Evolutionary conservation across 2,797 vertebrate species (phyloP).

Genomic region (Triplophysa bombifrons): DNA sequence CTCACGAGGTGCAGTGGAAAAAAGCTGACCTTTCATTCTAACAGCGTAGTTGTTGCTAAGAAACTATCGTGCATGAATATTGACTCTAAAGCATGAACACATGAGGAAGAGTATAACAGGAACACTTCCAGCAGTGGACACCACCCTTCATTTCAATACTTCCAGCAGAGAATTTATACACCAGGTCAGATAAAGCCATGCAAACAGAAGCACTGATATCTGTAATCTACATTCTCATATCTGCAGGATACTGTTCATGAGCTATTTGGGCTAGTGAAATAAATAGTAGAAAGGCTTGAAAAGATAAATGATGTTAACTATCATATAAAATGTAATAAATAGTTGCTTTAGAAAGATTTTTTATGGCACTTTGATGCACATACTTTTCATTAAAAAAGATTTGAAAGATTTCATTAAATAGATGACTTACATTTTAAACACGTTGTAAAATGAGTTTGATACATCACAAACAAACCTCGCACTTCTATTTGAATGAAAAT

Average conservation of each 20-base stretch:
- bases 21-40: conserved; percentile 35
- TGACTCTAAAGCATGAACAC: conserved; percentile 55
- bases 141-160: conserved; percentile 58
- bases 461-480: not conserved
- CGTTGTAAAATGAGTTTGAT: not conserved
- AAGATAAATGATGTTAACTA: not conserved
- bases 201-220: conserved; percentile 51
- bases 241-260: not conserved
- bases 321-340: too few species aligned
- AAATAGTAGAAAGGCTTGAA: not conserved
- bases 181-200: conserved; percentile 54
- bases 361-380: too few species aligned
- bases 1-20: conserved; percentile 51
- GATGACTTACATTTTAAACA: too few species aligned
- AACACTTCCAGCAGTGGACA: conserved; percentile 47
- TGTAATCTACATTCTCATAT: conserved; percentile 2
- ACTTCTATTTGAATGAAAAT: not conserved
- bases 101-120: conserved; percentile 35
- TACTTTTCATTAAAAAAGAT: too few species aligned
- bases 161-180: conserved; percentile 25
- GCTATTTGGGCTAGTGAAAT: not conserved
- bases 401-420: too few species aligned
- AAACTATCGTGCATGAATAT: conserved; percentile 26
- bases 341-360: too few species aligned
- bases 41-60: conserved; percentile 42